These are phyloP conservation scores for Micrasema minimum DNA, from an alignment of 1,140 invertebrate genomes.

Conservation along the genomic window DNA sequence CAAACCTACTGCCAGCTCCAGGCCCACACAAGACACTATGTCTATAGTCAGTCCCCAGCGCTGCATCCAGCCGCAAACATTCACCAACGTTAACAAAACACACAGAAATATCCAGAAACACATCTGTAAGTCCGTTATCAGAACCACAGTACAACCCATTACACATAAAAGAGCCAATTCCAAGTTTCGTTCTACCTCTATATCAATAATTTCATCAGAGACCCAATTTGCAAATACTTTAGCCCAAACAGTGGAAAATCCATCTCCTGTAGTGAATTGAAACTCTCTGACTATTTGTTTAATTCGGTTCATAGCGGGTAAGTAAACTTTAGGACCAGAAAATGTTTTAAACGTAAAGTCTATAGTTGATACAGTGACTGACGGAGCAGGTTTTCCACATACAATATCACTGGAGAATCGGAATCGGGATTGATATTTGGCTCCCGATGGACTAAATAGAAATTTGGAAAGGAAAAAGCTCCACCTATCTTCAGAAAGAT, in stretches of 20 bases:
- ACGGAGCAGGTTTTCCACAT: conserved; percentile 70
- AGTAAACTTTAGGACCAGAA: conserved; percentile 71
- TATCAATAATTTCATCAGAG: conserved; percentile 81
- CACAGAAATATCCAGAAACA: conserved; percentile 83
- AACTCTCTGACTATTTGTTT: conserved; percentile 68
- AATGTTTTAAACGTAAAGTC: conserved; percentile 73
- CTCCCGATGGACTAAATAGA: conserved; percentile 74
- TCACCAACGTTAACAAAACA: conserved; percentile 80
- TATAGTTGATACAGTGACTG: conserved; percentile 70
- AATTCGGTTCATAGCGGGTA: conserved; percentile 77
- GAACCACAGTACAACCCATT: conserved; percentile 81
- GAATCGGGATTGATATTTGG: conserved; percentile 76
- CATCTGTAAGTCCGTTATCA: conserved; percentile 85
- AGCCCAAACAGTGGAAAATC: conserved; percentile 75
- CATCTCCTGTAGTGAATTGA: conserved; percentile 70
- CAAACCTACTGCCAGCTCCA: conserved; percentile 86
- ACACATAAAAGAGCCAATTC: conserved; percentile 82
- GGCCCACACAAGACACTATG: conserved; percentile 84
- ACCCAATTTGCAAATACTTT: conserved; percentile 79
- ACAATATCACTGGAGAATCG: conserved; percentile 70
- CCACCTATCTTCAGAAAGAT: conserved; percentile 68
- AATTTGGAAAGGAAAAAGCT: conserved; percentile 76
- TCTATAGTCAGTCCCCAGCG: conserved; percentile 86
- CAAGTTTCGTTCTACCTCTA: conserved; percentile 83
- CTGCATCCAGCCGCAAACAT: conserved; percentile 86